Base-by-base conservation (phyloP, 2,888 invertebrate species). In the Caradrina clavipalpis region DNA sequence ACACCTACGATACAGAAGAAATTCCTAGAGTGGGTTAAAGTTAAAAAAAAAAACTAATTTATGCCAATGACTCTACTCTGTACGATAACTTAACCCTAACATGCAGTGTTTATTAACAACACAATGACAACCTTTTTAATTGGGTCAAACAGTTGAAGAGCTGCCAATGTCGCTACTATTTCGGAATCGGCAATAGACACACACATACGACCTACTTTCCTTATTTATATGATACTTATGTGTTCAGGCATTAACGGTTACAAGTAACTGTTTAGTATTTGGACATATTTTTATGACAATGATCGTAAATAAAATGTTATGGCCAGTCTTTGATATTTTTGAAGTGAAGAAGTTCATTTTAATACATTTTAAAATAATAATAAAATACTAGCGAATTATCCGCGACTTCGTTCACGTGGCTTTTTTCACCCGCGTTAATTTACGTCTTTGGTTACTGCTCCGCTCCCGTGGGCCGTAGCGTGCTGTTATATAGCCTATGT, bases 161-260 rank as follows among this genome's bases (percentile, higher is more conserved):
- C 39, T 83, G 83, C 80, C 83, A 83, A 80, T 71, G 35, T 31
- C 56, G 67, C 54, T 60, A 75, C 83, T 69, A 66, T 77, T 82
- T 80, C 54, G 69, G 80, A 76, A 78, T 76, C 73, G 6, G 10
- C 72, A 58, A 69, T 67, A 67, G 59, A 69, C 35, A 39, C 53
- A 39, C 57, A 70, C 47, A 54, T 51, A 56, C 75, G 78, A 76
- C 82, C 82, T 73, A 63, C 65, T 80, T 82, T 65, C 75, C 56
- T 66, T 76, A 69, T 65, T 63, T 56, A 72, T 68, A 54, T 53
- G 54, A 69, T 61, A 68, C 61, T 50, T 73, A 72, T 69, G 49
- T 59, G 67, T 69, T 63, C 45, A 61, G 8, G 58, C 42, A 67
- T 69, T 79, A 82, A 79, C 76, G 64, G 77, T 76, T 66, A 8